These are phyloP conservation scores for Mantis religiosa DNA, from an alignment of 2,888 invertebrate species.

Conservation along the genomic window DNA sequence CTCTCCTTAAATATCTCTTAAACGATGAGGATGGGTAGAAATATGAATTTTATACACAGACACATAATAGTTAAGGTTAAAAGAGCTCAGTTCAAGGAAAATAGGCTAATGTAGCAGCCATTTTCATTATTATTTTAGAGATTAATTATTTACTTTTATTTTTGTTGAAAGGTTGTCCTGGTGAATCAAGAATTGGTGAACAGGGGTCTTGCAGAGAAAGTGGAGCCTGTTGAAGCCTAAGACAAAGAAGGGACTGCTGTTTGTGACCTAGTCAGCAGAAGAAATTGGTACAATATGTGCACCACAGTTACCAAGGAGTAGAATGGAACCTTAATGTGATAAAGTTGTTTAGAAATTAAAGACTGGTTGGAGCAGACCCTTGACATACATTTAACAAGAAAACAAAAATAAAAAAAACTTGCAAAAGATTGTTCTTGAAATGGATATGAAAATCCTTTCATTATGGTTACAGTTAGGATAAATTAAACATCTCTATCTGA, in stretches of 20 bases:
- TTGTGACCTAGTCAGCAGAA: slow-evolving; percentile 4
- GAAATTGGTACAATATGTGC: not conserved
- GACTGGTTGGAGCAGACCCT: not conserved
- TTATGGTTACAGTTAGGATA: not conserved
- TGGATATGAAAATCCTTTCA: not conserved
- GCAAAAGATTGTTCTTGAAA: not conserved
- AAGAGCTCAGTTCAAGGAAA: too few relatives aligned
- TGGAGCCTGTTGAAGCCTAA: slow-evolving; percentile 38
- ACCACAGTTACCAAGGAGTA: not conserved
- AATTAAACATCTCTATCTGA: not conserved
- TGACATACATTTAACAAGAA: not conserved
- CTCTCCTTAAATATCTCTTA: too few relatives aligned
- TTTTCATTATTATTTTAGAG: too few relatives aligned
- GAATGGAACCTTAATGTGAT: not conserved
- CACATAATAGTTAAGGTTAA: too few relatives aligned
- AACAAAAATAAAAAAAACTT: not conserved
- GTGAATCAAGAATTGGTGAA: slow-evolving; percentile 84
- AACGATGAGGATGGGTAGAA: too few relatives aligned
- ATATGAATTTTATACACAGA: too few relatives aligned
- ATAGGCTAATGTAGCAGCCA: too few relatives aligned
- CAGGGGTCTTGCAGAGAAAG: slow-evolving; percentile 76
- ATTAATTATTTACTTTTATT: too few relatives aligned
- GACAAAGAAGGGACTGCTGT: not conserved
- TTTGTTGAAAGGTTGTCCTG: slow-evolving; percentile 61
- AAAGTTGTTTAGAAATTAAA: not conserved